Conservation (phyloP, 2,113 vertebrate genomes). For the Orycteropus afer region DNA sequence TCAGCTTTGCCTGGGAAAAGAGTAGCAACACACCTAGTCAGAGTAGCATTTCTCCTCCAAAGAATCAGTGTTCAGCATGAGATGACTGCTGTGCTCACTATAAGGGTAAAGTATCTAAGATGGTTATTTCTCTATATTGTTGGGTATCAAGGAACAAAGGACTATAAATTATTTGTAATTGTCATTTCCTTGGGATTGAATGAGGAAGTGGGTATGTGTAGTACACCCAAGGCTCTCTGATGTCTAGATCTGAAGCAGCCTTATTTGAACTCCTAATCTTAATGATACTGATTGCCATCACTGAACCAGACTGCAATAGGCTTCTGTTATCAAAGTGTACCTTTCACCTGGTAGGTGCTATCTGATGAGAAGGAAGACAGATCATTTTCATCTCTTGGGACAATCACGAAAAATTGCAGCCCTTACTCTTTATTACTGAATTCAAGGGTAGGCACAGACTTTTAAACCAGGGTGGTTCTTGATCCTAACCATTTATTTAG, state of each 20-base stretch:
- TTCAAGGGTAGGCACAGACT: conserved; percentile 18
- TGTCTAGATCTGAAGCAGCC: neutral
- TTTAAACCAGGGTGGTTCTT: conserved; percentile 49
- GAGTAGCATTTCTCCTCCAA: neutral
- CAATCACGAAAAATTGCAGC: conserved; percentile 34
- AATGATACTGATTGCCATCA: neutral
- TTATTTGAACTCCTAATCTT: neutral
- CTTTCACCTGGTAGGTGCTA: neutral
- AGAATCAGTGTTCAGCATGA: neutral
- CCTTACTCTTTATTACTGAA: neutral
- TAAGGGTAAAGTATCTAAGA: neutral
- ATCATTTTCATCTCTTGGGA: conserved; percentile 37
- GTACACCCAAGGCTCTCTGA: neutral
- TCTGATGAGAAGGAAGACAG: conserved; percentile 45
- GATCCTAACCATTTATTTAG: conserved; percentile 5
- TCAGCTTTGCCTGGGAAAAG: neutral
- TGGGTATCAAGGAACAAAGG: neutral
- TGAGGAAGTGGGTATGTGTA: neutral
- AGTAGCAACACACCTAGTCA: neutral
- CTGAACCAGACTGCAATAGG: neutral
- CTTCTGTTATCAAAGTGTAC: neutral
- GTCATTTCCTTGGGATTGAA: neutral
- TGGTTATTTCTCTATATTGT: neutral
- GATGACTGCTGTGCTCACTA: neutral
- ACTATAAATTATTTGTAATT: neutral